Base-by-base conservation (phyloP, 2,888 invertebrate species). In the Nemapogon koenigi region DNA sequence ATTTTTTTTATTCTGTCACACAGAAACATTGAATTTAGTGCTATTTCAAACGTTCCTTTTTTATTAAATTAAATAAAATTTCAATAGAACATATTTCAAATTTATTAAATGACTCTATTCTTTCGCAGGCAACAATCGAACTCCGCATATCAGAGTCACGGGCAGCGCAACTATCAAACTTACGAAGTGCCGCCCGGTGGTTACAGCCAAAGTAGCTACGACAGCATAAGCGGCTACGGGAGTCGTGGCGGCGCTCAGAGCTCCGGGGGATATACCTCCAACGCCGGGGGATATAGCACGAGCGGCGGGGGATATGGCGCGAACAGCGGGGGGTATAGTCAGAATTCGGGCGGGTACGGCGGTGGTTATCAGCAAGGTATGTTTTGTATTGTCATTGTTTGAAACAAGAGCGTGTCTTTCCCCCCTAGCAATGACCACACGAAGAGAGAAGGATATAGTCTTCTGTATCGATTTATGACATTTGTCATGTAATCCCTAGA, bases 111-210 rank as follows among this genome's bases (percentile, higher is more conserved):
- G 11, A 13, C 11, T 8, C 14, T 27, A 13, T 8, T 31, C 11
- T 33, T 22, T 53, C 53, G 2, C 55, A 73, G 73, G 38, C 57
- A 64, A 0, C 70, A 69, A 50, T 53, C 60, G 1, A 59, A 54
- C 17, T 62, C 63, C 2, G 57, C 52, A n/a, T n/a, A n/a, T n/a
- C n/a, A n/a, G n/a, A n/a, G n/a, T n/a, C n/a, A n/a, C n/a, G n/a
- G n/a, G n/a, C n/a, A n/a, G 1, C 53, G 62, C 0, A 25, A 15
- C 26, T 71, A 66, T 45, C 69, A 70, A 53, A 67, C 69, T 0
- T 68, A 57, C 43, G 68, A 70, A 29, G 68, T 70, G 1, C 68
- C 69, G 0, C 62, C 63, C 0, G 72, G 73, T 0, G 69, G 70
- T 14, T 39, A 39, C 27, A 49, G 47, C 26, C 51, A 52, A 0